phyloP scores from a whole-genome alignment of 2,888 invertebrate genomes.

The Andrena minutula region DNA sequence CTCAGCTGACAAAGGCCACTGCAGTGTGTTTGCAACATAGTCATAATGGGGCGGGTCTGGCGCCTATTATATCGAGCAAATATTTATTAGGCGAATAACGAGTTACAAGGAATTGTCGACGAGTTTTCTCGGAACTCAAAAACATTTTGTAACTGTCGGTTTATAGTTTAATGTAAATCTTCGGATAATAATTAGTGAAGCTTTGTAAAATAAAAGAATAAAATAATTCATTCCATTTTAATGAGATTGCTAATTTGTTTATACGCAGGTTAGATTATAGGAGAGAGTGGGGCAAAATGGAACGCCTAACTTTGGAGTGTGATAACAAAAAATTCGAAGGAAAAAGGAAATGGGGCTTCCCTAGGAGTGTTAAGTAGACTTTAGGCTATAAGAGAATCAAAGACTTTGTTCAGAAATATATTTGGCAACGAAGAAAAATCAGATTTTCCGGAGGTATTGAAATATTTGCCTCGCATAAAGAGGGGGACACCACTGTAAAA shows the following conservation, averaged over 20 bases:
- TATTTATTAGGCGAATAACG: slow-evolving; percentile 64
- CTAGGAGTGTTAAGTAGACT: too few relatives aligned
- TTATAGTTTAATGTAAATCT: slow-evolving; percentile 38
- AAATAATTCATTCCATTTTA: too few relatives aligned
- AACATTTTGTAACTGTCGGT: slow-evolving; percentile 54
- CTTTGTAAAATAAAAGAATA: neutral
- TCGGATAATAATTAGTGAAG: neutral
- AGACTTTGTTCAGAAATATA: too few relatives aligned
- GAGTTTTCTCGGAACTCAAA: slow-evolving; percentile 61
- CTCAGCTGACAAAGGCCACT: slow-evolving; percentile 55
- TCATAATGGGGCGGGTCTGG: slow-evolving; percentile 63
- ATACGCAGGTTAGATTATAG: too few relatives aligned
- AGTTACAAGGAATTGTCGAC: slow-evolving; percentile 56
- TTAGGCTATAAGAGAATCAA: too few relatives aligned
- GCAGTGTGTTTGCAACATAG: slow-evolving; percentile 61
- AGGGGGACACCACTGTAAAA: neutral
- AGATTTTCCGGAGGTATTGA: too few relatives aligned
- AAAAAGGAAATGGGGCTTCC: too few relatives aligned
- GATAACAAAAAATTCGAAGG: too few relatives aligned
- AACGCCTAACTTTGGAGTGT: neutral
- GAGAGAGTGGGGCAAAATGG: too few relatives aligned
- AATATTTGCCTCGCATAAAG: neutral
- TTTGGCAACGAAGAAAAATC: too few relatives aligned
- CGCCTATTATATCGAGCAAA: slow-evolving; percentile 66
- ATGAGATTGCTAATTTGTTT: slow-evolving; percentile 8